Evolutionary conservation across 1,140 invertebrate species (phyloP).

Genomic region (Babylonia areolata): DNA sequence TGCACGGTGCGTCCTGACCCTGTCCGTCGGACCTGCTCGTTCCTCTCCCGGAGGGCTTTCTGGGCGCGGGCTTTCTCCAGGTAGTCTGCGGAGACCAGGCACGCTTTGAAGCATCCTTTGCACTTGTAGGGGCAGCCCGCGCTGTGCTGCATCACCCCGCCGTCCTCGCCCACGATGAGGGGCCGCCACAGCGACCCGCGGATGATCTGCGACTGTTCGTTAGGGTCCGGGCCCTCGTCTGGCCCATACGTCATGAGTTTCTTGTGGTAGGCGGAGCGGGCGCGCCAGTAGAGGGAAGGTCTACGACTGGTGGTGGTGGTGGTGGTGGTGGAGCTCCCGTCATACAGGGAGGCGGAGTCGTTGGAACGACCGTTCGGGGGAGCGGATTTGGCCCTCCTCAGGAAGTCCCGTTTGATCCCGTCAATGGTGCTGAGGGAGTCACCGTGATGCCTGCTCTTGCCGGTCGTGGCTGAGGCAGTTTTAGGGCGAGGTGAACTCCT

Average conservation of each 20-base stretch:
- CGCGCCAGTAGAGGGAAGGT: slow-evolving; percentile 48
- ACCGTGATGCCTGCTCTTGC: not conserved
- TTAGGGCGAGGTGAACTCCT: not conserved
- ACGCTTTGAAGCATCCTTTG: slow-evolving; percentile 54
- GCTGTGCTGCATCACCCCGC: slow-evolving; percentile 46
- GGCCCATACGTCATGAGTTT: slow-evolving; percentile 29
- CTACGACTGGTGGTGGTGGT: not conserved
- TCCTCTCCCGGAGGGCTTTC: slow-evolving; percentile 13
- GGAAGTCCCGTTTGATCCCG: slow-evolving; percentile 21
- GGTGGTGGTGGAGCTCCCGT: not conserved
- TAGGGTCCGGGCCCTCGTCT: slow-evolving; percentile 21
- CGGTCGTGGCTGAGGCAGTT: not conserved
- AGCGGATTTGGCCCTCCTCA: slow-evolving; percentile 43
- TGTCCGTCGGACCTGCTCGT: not conserved
- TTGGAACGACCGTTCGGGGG: slow-evolving; percentile 23
- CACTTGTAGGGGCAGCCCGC: slow-evolving; percentile 55
- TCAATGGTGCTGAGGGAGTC: slow-evolving; percentile 19
- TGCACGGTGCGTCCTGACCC: not conserved
- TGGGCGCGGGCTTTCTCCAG: slow-evolving; percentile 27
- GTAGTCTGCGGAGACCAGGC: slow-evolving; percentile 50
- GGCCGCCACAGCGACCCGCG: slow-evolving; percentile 8
- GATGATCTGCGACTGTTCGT: not conserved
- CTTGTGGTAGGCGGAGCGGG: slow-evolving; percentile 47
- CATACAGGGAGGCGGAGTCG: not conserved
- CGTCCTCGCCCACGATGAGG: slow-evolving; percentile 5